Conservation (phyloP, 2,797 vertebrate species). For the Gobionotothen gibberifrons region DNA sequence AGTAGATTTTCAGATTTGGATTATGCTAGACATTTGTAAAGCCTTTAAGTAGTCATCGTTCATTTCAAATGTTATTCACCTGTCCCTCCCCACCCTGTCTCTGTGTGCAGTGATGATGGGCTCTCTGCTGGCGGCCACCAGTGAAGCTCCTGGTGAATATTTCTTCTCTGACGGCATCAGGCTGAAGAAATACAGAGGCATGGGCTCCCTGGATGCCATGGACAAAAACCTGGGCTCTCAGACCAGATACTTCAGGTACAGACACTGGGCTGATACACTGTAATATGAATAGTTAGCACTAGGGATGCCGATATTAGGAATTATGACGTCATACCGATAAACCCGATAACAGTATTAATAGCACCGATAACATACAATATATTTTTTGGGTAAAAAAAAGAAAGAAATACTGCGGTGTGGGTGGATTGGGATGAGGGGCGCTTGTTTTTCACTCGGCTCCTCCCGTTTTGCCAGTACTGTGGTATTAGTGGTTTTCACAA, state of each 20-base stretch:
- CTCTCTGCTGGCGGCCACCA: conserved; percentile 95
- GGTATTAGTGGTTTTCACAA: too few species aligned
- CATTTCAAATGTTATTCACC: not conserved
- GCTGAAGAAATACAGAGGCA: conserved; percentile 97
- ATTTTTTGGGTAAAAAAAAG: too few species aligned
- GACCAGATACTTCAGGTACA: conserved; percentile 96
- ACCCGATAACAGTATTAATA: too few species aligned
- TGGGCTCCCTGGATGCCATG: conserved; percentile 99
- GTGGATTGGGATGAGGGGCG: too few species aligned
- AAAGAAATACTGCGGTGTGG: too few species aligned
- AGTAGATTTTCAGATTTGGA: not conserved
- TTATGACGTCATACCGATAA: too few species aligned
- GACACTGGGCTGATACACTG: not conserved
- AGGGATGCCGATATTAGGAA: too few species aligned
- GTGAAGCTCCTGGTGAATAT: conserved; percentile 96
- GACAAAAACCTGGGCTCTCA: conserved; percentile 98
- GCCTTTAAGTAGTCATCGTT: not conserved
- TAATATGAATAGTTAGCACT: not conserved
- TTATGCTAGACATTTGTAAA: not conserved
- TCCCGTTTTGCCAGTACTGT: too few species aligned
- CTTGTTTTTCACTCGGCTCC: too few species aligned
- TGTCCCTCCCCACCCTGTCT: not conserved
- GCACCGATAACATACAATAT: too few species aligned
- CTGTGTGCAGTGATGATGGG: conserved; percentile 96
- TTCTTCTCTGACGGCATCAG: conserved; percentile 98